Percentiles rank a stretch among this genome's conserved stretches.
phyloP scores from a whole-genome alignment of 1,140 invertebrate genomes.

The Pemphigus obesinymphae region DNA sequence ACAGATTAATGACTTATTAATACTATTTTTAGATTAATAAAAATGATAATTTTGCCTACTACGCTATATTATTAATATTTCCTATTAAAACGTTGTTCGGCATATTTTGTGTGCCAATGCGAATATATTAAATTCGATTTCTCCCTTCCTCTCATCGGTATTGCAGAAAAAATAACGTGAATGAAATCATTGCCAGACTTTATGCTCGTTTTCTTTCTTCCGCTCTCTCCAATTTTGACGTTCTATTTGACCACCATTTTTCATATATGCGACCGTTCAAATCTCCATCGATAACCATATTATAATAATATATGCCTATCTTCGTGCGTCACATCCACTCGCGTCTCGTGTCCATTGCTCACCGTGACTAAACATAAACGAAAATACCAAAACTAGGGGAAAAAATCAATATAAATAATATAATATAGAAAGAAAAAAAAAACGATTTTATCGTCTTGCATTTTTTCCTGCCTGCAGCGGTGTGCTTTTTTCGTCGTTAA shows the following conservation, averaged over 20 bases:
- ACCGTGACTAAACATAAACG: neutral
- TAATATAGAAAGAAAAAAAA: no score
- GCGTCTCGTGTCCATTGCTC: neutral
- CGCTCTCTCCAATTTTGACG: neutral
- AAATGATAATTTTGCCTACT: neutral
- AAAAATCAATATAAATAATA: no score
- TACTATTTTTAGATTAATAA: no score
- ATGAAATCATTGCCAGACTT: neutral
- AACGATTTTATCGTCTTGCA: no score
- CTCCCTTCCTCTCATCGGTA: neutral
- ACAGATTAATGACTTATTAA: neutral
- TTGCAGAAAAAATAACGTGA: neutral
- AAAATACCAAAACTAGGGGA: no score
- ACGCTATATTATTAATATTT: conserved; percentile 7
- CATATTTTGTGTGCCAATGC: neutral
- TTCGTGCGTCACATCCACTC: neutral
- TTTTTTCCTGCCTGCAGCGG: neutral
- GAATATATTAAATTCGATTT: neutral
- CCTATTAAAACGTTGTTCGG: neutral
- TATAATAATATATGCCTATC: neutral
- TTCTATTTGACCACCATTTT: neutral
- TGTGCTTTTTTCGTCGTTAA: neutral
- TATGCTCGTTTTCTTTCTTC: neutral
- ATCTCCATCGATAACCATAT: neutral
- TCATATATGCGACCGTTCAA: neutral